Evolutionary conservation across 37 sponge, comb jelly and placozoan genomes (phyloP).

Genomic region (Beroe forskalii): DNA sequence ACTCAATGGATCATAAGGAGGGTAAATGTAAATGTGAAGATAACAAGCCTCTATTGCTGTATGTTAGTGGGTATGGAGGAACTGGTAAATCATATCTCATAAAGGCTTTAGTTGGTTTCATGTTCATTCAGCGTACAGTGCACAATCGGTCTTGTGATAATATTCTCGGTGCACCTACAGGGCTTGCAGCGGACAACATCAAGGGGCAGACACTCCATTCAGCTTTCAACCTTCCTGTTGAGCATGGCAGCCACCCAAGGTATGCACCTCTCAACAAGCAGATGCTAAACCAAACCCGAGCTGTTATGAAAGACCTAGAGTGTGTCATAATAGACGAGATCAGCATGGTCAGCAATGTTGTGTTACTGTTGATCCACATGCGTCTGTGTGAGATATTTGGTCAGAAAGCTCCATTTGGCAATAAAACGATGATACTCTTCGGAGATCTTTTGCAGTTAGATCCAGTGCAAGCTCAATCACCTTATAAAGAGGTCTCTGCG

Average conservation of each 20-base stretch:
- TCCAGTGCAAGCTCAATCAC: conserved; percentile 66
- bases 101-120: conserved; percentile 34
- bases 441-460: conserved; percentile 70
- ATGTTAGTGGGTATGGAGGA: conserved; percentile 67
- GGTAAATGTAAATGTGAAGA: not conserved
- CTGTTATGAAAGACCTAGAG: conserved; percentile 58
- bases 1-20: not conserved
- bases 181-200: conserved; percentile 66
- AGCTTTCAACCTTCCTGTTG: conserved; percentile 67
- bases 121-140: not conserved
- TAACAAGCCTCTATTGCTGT: conserved; percentile 42
- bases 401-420: conserved; percentile 33
- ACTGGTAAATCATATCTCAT: conserved; percentile 73
- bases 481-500: not conserved
- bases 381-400: conserved; percentile 69
- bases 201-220: conserved; percentile 67
- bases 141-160: not conserved
- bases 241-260: conserved; percentile 67
- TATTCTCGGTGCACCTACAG: conserved; percentile 67
- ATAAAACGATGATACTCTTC: conserved; percentile 62
- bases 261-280: conserved; percentile 70
- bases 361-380: conserved; percentile 67
- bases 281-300: conserved; percentile 66
- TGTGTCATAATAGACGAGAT: conserved; percentile 75
- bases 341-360: conserved; percentile 70